Conservation (phyloP, 2,797 vertebrate species). For the Amphiprion clarkii region DNA sequence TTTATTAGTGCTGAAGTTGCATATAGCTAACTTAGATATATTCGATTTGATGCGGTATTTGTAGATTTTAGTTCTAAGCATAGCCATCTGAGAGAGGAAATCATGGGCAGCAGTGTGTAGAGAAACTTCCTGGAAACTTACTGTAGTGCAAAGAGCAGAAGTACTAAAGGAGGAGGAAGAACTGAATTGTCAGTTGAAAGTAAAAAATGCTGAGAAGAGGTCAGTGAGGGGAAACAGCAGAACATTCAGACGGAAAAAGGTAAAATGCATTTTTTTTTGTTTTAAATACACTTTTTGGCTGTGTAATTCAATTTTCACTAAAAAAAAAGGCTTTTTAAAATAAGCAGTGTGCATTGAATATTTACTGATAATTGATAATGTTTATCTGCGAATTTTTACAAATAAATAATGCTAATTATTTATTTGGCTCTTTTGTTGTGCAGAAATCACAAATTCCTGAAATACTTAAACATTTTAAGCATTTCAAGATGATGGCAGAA, state of each 20-base stretch:
- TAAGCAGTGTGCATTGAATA: too few species aligned
- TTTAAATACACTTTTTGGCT: not conserved
- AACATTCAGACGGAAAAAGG: constrained; percentile 8
- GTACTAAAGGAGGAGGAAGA: constrained; percentile 25
- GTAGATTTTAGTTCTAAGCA: too few species aligned
- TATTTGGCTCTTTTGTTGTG: not conserved
- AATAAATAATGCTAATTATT: not conserved
- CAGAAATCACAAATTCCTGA: not conserved
- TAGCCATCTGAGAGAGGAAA: constrained; percentile 12
- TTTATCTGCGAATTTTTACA: not conserved
- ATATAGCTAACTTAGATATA: not conserved
- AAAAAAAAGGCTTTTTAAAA: not conserved
- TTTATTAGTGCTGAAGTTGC: not conserved
- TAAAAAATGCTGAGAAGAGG: not conserved
- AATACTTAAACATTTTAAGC: not conserved
- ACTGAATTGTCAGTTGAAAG: constrained; percentile 9
- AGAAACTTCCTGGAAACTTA: constrained; percentile 24
- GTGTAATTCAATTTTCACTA: not conserved
- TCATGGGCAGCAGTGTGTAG: not conserved
- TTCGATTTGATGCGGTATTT: not conserved
- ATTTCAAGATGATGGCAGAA: not conserved
- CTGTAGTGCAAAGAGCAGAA: constrained; percentile 14
- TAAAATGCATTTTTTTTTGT: constrained; percentile 4
- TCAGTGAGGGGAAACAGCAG: constrained; percentile 3
- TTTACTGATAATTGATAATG: too few species aligned